Evolutionary conservation across 2,888 invertebrate species (phyloP), one percentile per base, ranked within the genome.

Genomic region (Scelioninae gen. 1): DNA sequence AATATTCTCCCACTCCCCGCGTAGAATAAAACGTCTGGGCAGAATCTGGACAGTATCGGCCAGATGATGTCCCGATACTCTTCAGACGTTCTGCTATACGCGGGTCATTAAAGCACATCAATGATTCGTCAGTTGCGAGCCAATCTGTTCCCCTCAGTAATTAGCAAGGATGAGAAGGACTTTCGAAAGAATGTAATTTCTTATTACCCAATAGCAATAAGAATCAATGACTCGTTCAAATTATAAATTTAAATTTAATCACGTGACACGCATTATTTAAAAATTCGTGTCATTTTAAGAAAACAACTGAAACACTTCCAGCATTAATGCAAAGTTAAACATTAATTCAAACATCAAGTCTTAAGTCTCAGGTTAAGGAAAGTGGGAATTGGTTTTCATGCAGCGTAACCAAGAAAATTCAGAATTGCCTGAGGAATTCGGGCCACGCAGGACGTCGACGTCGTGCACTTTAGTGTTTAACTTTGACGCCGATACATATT

Each of bases 401-500:
- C 9, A 23, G 49, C 51, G 32, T 31, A 83, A 71, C 34, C 47
- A 78, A 81, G 76, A 82, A 76, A 82, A 79, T 84, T 60, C 58
- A 56, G 82, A 85, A 83, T 79, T 29, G 72, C 80, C 79, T 68
- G 58, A 82, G 83, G 81, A 85, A 90, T 89, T 89, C 88, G 81
- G 69, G 79, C 79, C 89, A 72, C 87, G 88, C 86, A 86, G 72
- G 65, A 79, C 65, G 75, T 62, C 71, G 83, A 85, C 47, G 87
- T 86, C 88, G 86, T 87, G 86, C 86, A 87, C 88, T 88, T 86
- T 85, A 77, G 87, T 91, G 90, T 91, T 91, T 91, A 88, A 91
- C 89, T 91, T 91, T 78, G 82, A 85, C 85, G 85, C 87, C 90
- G 90, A 90, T 91, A 91, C 91, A 91, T 91, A 91, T 91, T 91